Base-by-base conservation (phyloP, 2,113 vertebrate species). In the Nothocercus nigrocapillus region DNA sequence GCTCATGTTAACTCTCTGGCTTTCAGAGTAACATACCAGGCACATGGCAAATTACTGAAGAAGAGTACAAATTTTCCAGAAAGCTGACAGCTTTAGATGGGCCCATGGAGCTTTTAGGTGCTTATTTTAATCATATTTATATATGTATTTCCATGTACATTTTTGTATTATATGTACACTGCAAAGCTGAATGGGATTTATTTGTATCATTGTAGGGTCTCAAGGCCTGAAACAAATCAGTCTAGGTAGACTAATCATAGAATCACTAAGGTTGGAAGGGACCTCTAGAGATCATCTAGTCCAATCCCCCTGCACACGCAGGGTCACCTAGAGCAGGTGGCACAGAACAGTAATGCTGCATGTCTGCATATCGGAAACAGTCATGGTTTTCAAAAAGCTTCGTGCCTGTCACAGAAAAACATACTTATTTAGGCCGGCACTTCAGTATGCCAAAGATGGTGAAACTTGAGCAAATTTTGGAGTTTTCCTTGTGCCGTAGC, bases 391-490 rank as follows among this genome's bases (percentile, higher is more conserved):
- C 76, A 62, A 63, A 21, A 17, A 54, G 64, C 64, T 42, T 66
- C 13, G 27, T 58, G 45, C 79, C 49, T 74, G 73, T 27, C 21
- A 78, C 54, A 4, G 11, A 25, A 18, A 54, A 78, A 49, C 24
- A 62, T 20, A 34, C n/a, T 68, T 70, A 28, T 19, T 92, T 70
- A 54, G 79, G 64, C 79, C 64, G 77, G 70, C 27, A 62, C 38
- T 88, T 89, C 59, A 89, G 36, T 66, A 42, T 70, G 58, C 91
- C 56, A 64, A 74, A 75, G 63, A 83, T 91, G 68, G 92, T 89
- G 87, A 77, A 95, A 91, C 68, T 85, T 88, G 42, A 93, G 82
- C 82, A 95, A 91, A 95, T 68, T 64, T 91, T 95, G 83, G 85
- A 70, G 45, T 94, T 95, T 96, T 91, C 73, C 51, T 91, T 95